Base-by-base conservation (phyloP, 2,797 vertebrate species). In the Anas georgica region DNA sequence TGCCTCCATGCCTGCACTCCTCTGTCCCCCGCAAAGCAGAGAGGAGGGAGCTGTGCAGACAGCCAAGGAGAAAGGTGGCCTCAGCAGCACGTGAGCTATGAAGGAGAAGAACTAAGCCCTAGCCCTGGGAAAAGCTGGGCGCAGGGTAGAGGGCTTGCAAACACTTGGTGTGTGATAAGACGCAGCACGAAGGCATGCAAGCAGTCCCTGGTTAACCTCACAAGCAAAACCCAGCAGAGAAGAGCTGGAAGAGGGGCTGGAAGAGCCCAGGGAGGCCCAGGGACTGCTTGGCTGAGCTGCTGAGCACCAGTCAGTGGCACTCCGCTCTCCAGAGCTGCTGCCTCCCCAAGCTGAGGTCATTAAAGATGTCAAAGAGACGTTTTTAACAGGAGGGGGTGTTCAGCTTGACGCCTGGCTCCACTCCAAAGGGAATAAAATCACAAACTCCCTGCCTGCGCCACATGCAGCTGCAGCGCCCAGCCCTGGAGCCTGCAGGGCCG, bases 51-150 rank as follows among this genome's bases (percentile, higher is more conserved):
- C 68, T 60, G 67, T 70, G 75, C 81, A 86, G 77, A 52, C 0
- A 6, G 88, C 50, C 86, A 68, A 60, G 86, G 64, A 94, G 82
- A 86, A 81, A 78, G 69, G 64, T 66, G 15, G 43, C 28, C 73
- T 76, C 33, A 50, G 16, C 37, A 62, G 31, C n/a, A 20, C 12
- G 12, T 21, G n/a, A 58, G 43, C n/a, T 29, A 25, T 22, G 90
- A 85, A 75, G 68, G 86, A 88, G 87, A 92, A 83, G 79, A 89
- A 81, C 23, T 0, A 45, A 86, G 41, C 50, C 74, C 37, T 79
- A 92, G 83, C 46, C 84, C 89, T 95, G 91, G 83, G 89, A 93
- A 91, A 90, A 88, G 66, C 75, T 78, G 66, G 87, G 50, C n/a
- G 20, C 21, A 22, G 85, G 25, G 60, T 14, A 54, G 72, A 92